phyloP scores from a whole-genome alignment of 2,888 invertebrate species.

The Agrypnus murinus region DNA sequence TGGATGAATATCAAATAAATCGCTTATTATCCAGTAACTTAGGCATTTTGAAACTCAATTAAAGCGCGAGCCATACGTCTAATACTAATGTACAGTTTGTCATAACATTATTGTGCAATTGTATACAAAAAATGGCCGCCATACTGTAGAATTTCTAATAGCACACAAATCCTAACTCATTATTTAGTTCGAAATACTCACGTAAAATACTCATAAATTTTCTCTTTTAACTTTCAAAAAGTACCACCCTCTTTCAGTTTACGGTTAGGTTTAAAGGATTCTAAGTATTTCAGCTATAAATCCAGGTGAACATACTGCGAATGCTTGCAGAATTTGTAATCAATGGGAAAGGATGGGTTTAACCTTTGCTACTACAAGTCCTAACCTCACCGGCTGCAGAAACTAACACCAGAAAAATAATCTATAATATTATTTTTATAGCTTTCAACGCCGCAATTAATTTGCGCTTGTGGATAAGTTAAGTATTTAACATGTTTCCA shows the following conservation, averaged over 20 bases:
- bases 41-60: no score
- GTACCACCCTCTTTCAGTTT: constrained; percentile 30
- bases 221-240: constrained; percentile 31
- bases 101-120: no score
- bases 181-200: constrained; percentile 1
- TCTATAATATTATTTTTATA: constrained; percentile 1
- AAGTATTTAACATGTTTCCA: no score
- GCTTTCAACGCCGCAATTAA: background rate
- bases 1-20: no score
- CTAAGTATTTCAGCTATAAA: constrained; percentile 41
- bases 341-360: constrained; percentile 35
- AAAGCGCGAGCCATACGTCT: no score
- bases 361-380: constrained; percentile 1
- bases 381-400: constrained; percentile 3
- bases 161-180: no score
- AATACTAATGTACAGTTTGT: no score
- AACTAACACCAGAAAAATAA: background rate
- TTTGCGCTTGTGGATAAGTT: background rate
- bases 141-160: no score
- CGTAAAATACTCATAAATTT: constrained; percentile 24
- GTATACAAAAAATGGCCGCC: no score
- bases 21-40: no score
- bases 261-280: constrained; percentile 38
- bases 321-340: constrained; percentile 47
- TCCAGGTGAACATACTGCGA: constrained; percentile 46